Percentiles rank a stretch among this genome's conserved stretches.
Evolutionary conservation across 2,113 vertebrate species (phyloP).

Genomic region (Hemicordylus capensis): DNA sequence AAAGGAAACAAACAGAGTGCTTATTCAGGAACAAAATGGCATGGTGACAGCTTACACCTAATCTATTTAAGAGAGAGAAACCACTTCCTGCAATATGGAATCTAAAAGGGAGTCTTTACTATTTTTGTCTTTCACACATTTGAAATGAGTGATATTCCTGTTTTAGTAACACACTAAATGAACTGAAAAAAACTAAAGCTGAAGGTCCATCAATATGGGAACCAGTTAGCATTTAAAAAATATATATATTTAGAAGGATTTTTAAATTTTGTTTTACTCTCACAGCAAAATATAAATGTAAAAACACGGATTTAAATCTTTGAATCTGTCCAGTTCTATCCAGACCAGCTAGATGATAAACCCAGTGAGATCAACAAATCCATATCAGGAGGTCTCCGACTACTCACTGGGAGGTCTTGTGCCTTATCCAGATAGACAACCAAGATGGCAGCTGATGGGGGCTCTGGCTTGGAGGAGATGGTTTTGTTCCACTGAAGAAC

Average conservation of each 20-base stretch:
- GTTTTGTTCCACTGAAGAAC: slow-evolving; percentile 85
- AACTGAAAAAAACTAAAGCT: neutral
- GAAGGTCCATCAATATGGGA: neutral
- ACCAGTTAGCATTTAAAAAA: neutral
- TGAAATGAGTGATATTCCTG: neutral
- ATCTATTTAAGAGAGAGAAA: neutral
- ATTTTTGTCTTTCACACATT: neutral
- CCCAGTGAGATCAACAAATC: neutral
- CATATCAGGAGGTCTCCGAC: neutral
- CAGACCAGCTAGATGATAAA: neutral
- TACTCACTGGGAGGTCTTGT: slow-evolving; percentile 86
- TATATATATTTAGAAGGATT: neutral
- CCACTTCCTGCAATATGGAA: too few relatives aligned
- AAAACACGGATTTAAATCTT: too few relatives aligned
- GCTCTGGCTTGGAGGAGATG: slow-evolving; percentile 77
- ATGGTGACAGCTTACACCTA: neutral
- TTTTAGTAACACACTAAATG: neutral
- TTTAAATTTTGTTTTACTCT: neutral
- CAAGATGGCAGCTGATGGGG: slow-evolving; percentile 88
- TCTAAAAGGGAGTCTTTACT: neutral
- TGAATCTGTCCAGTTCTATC: neutral
- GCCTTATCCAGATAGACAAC: slow-evolving; percentile 89
- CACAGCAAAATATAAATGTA: too few relatives aligned
- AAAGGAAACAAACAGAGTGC: neutral
- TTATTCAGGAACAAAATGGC: neutral